Evolutionary conservation across 2,113 vertebrate genomes (phyloP), one percentile per base, ranked within the genome.

Genomic region (Gallinago undulata): DNA sequence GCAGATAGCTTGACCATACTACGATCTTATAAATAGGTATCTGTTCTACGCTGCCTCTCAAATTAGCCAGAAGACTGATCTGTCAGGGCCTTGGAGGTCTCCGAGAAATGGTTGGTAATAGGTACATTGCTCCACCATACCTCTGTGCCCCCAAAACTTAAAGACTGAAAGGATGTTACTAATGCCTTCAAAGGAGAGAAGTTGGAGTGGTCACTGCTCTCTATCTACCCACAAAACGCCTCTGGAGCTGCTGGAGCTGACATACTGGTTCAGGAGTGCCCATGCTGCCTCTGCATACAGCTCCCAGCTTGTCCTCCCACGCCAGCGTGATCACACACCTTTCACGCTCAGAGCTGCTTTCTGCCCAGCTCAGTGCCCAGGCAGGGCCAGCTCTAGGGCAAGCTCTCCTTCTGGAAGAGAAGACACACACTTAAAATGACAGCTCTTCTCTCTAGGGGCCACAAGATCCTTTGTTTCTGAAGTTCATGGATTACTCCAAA

Each of bases 11-110:
- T 67, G n/a, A 41, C 47, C 41, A 33, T 7, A 25, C 15, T 41
- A 62, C 0, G 0, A 18, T 23, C 3, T 51, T 39, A 39, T 22
- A 14, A 41, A 41, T 1, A 45, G 35, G 28, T 84, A 9, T 1
- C 43, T 55, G 9, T 37, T 81, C 55, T 25, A n/a, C 9, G 30
- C 7, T 50, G 48, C 23, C 41, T 70, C 28, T 67, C 41, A 50
- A 67, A 41, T 8, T 35, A 75, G 33, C 31, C 22, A 88, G 25
- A 59, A 80, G n/a, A 55, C 4, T 56, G 59, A 82, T 19, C n/a
- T 39, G 35, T 33, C 78, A 76, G 21, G 10, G 16, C 45, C 39
- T 75, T 41, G 31, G 56, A 67, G 35, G 60, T 7, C 9, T 74
- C 18, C 60, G 19, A 7, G 16, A 31, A 31, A 37, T 4, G 19